Evolutionary conservation across 1,140 invertebrate species (phyloP).

Genomic region (Zophobas atratus): DNA sequence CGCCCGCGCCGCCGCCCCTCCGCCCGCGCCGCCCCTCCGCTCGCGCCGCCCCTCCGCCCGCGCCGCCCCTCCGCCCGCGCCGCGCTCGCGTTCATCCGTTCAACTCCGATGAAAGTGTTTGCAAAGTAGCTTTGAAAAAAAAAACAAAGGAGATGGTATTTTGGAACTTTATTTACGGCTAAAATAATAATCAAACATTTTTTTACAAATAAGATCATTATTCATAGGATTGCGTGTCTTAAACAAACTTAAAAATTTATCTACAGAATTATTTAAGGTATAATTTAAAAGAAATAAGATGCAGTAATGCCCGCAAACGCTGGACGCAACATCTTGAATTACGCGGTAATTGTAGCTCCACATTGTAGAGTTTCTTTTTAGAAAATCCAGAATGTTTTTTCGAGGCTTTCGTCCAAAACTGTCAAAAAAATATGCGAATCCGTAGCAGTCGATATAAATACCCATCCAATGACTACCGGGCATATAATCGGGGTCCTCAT

Average conservation of each 20-base stretch:
- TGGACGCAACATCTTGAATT: conserved; percentile 28
- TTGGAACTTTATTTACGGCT: no score
- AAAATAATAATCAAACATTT: background rate
- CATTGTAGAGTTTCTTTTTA: background rate
- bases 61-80: no score
- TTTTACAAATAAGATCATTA: background rate
- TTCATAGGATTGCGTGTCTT: background rate
- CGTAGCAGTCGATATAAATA: conserved; percentile 11
- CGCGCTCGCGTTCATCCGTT: no score
- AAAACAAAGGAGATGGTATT: no score
- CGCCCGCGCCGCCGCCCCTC: no score
- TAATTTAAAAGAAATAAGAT: conserved; percentile 30
- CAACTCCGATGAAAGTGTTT: no score
- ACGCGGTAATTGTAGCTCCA: background rate
- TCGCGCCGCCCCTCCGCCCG: no score
- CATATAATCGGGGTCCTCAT: conserved; percentile 7
- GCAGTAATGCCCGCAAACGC: conserved; percentile 18
- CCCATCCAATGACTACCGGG: conserved; percentile 26
- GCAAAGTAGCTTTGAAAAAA: no score
- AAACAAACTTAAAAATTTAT: conserved; percentile 3
- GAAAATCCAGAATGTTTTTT: background rate
- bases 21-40: no score
- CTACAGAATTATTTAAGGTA: background rate
- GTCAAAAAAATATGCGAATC: conserved; percentile 28
- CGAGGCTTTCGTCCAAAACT: conserved; percentile 22